Evolutionary conservation across 2,113 vertebrate species (phyloP), one percentile per base, ranked within the genome.

Genomic region (Tragelaphus imberbis): DNA sequence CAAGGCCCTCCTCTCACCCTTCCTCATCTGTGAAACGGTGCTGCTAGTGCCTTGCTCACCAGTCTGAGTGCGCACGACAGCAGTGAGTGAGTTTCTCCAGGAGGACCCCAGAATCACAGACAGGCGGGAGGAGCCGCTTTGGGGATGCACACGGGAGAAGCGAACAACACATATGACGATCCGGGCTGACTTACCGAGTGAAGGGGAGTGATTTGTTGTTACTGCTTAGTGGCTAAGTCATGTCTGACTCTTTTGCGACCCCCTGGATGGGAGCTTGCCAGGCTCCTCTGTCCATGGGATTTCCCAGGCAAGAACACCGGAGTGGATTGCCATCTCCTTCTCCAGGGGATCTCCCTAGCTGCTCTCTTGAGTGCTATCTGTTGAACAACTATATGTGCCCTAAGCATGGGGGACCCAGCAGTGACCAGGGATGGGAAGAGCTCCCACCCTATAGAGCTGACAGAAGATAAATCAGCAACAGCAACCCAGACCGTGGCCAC

Each of bases 101-200:
- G n/a, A 47, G 79, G 1, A 16, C 6, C 90, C 19, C 65, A 36
- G 16, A 4, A 59, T 80, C 23, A n/a, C 77, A 12, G 10, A n/a
- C 1, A 13, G 59, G 0, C 40, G 88, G 81, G 27, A n/a, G n/a
- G 19, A 51, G 33, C 71, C 44, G 5, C 10, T 9, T 6, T 53
- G 51, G 9, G 11, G 51, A 44, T 2, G 16, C 23, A 17, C 12
- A 16, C 0, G 0, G 17, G 33, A 27, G 84, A 81, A 23, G 47
- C 1, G 0, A 36, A 17, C 25, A 27, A 27, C 3, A 0, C 4
- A 0, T 1, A 9, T 2, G 9, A 19, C 0, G 36, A 56, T 9
- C 79, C 25, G 12, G 68, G 21, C 58, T 63, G 61, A 79, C 28
- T 25, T 55, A 47, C 13, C 2, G 2, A 23, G 28, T 3, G 5